Conservation (phyloP, 2,797 vertebrate genomes). For the Characodon lateralis region DNA sequence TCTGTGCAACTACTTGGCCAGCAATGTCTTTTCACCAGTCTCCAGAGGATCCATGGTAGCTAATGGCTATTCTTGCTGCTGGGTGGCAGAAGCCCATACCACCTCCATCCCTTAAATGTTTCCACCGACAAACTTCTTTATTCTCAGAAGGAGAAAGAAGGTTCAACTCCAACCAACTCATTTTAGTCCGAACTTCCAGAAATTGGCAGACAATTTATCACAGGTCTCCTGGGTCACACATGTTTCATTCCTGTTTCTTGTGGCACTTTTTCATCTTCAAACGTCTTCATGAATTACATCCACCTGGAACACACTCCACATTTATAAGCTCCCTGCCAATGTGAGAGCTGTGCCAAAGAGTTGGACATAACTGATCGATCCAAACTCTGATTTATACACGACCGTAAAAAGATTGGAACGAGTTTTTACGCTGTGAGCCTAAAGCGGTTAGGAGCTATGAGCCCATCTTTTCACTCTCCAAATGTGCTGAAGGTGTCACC, state of each 20-base stretch:
- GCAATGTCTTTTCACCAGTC: neutral
- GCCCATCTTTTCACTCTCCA: slow-evolving; percentile 10
- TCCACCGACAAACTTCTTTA: neutral
- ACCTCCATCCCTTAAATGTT: neutral
- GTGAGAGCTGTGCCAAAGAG: neutral
- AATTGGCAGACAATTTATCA: neutral
- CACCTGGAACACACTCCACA: neutral
- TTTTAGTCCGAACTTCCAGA: slow-evolving; percentile 2
- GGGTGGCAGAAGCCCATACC: neutral
- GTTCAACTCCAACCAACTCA: neutral
- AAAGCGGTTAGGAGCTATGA: neutral
- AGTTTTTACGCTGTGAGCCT: neutral
- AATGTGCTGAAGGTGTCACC: slow-evolving; percentile 21
- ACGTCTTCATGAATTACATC: neutral
- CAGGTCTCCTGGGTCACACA: neutral
- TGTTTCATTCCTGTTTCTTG: neutral
- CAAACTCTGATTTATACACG: neutral
- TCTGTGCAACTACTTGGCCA: neutral
- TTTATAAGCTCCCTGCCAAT: neutral
- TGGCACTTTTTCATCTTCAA: neutral
- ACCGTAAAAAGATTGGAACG: neutral
- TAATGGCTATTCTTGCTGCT: neutral
- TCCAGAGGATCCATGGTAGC: neutral
- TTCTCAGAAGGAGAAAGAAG: neutral
- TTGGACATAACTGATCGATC: slow-evolving; percentile 1